Evolutionary conservation across 2,797 vertebrate genomes (phyloP).

Genomic region (Hippocampus kuda): DNA sequence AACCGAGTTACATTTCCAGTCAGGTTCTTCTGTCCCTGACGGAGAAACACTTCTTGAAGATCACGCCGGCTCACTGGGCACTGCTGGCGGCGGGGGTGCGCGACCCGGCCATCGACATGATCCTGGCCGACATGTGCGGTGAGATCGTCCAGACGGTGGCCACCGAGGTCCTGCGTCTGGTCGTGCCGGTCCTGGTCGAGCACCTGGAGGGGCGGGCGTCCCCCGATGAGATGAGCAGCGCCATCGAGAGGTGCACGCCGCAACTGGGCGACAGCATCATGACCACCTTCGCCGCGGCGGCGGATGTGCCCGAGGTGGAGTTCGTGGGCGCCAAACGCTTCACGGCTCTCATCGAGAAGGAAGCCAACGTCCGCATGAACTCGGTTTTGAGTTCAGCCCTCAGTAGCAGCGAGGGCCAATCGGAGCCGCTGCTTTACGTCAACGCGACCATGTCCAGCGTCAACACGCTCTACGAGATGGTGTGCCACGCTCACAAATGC

Average conservation of each 20-base stretch:
- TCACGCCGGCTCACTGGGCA: background rate
- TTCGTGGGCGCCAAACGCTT: constrained; percentile 1
- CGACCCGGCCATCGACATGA: constrained; percentile 2
- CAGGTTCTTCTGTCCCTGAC: constrained; percentile 4
- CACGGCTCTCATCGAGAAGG: constrained; percentile 5
- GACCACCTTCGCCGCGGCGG: constrained; percentile 3
- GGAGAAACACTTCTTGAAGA: constrained; percentile 4
- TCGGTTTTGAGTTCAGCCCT: constrained; percentile 1
- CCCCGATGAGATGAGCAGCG: constrained; percentile 2
- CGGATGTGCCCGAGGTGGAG: background rate
- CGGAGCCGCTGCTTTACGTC: constrained; percentile 3
- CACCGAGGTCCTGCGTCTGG: constrained; percentile 1
- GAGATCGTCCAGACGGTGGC: constrained; percentile 9
- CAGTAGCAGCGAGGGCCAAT: background rate
- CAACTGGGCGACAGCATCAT: constrained; percentile 4
- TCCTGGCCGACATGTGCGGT: constrained; percentile 4
- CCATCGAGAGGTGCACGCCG: constrained; percentile 4
- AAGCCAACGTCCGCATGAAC: constrained; percentile 7
- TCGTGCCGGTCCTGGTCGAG: constrained; percentile 6
- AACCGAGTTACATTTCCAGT: constrained; percentile 4
- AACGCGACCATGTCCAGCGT: constrained; percentile 7
- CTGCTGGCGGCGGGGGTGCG: constrained; percentile 1
- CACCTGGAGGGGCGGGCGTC: constrained; percentile 8
- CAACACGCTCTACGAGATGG: constrained; percentile 5
- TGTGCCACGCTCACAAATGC: constrained; percentile 4